Conservation (phyloP, 2,888 invertebrate genomes). For the Leucoma salicis region DNA sequence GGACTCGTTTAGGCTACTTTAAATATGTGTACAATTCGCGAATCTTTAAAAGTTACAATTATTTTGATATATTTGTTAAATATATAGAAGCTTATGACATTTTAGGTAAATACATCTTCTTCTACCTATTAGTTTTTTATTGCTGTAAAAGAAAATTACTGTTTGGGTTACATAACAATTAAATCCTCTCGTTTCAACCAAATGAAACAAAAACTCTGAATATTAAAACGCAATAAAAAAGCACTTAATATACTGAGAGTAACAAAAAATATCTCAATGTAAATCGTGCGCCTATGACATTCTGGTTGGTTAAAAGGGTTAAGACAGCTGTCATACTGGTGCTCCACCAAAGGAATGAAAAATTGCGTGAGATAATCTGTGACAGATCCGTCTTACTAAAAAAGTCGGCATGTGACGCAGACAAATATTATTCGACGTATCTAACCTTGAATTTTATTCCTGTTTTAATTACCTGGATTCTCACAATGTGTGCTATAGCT, state of each 20-base stretch:
- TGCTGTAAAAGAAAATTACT: too few relatives aligned
- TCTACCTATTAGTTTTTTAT: too few relatives aligned
- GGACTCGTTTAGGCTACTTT: too few relatives aligned
- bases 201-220: slow-evolving; percentile 34
- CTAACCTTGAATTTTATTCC: slow-evolving; percentile 63
- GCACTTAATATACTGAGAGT: slow-evolving; percentile 47
- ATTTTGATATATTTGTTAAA: too few relatives aligned
- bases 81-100: too few relatives aligned
- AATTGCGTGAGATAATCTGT: slow-evolving; percentile 76
- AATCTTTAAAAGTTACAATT: too few relatives aligned
- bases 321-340: slow-evolving; percentile 78
- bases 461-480: slow-evolving; percentile 78
- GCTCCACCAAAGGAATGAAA: slow-evolving; percentile 74
- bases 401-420: slow-evolving; percentile 75
- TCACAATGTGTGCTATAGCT: slow-evolving; percentile 69
- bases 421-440: slow-evolving; percentile 77
- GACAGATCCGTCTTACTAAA: slow-evolving; percentile 79
- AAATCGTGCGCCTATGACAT: slow-evolving; percentile 73
- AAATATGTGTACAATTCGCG: too few relatives aligned
- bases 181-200: slow-evolving; percentile 12
- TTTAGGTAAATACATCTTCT: too few relatives aligned
- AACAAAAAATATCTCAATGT: slow-evolving; percentile 58
- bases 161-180: slow-evolving; percentile 17
- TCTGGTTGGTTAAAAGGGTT: slow-evolving; percentile 81
- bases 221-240: slow-evolving; percentile 64